These are phyloP conservation scores for Mastomys natalensis DNA, from an alignment of 2,113 vertebrate genomes.

Conservation along the genomic window DNA sequence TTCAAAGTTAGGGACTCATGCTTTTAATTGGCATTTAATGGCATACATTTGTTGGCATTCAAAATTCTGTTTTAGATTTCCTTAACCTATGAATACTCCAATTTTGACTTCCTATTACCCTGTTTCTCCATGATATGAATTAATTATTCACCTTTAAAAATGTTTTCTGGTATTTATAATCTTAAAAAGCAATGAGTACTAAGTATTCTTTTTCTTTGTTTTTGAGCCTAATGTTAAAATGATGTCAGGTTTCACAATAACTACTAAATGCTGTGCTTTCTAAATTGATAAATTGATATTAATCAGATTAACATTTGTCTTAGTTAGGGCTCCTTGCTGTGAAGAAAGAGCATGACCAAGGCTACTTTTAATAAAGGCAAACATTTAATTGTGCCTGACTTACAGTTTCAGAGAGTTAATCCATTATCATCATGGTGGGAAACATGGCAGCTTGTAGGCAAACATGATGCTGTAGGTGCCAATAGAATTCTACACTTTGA, in stretches of 20 bases:
- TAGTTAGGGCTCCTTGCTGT: too few species aligned
- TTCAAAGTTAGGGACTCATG: slow-evolving; percentile 36
- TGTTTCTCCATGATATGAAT: neutral
- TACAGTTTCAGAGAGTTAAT: too few species aligned
- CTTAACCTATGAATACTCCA: neutral
- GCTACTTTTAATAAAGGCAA: too few species aligned
- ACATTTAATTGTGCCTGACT: too few species aligned
- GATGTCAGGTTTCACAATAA: neutral
- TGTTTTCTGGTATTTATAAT: slow-evolving; percentile 28
- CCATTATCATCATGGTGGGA: too few species aligned
- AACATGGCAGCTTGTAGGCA: too few species aligned
- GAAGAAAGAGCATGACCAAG: too few species aligned
- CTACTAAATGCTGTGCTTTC: neutral
- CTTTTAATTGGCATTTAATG: slow-evolving; percentile 44
- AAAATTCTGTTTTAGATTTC: neutral
- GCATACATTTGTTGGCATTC: slow-evolving; percentile 42
- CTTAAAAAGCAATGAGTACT: slow-evolving; percentile 10
- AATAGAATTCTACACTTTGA: too few species aligned
- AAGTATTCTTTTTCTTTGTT: neutral
- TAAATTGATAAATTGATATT: slow-evolving; percentile 19
- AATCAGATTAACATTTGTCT: neutral
- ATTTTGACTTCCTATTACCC: slow-evolving; percentile 17
- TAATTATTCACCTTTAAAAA: neutral
- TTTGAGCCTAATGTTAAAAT: slow-evolving; percentile 40
- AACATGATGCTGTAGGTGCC: too few species aligned